Evolutionary conservation across 2,113 vertebrate genomes (phyloP), one percentile per base, ranked within the genome.

Genomic region (Etheostoma cragini): DNA sequence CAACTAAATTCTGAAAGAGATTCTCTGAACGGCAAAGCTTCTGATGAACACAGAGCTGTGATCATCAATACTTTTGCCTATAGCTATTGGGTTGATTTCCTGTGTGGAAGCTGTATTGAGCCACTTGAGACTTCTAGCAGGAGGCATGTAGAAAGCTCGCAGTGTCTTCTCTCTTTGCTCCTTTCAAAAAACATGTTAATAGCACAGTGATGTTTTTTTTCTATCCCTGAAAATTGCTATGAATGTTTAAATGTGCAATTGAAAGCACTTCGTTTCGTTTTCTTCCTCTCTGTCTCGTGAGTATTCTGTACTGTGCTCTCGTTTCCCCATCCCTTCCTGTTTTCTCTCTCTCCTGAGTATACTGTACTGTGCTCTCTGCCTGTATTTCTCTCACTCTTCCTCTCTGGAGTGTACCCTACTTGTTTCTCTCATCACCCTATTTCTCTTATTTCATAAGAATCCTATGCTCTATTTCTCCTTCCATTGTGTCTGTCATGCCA

Each of bases 221-320:
- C 4, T 3, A 16, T 52, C 38, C 57, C 72, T 7, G 7, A 81
- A 81, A 42, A 82, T 22, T 57, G 49, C 22, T 8, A 86, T 84
- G 66, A 84, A 90, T 80, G 57, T 79, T 86, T 56, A 81, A 89
- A 80, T 74, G 58, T 80, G 74, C 46, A 83, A 88, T 86, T 87
- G 71, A 87, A 78, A 88, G 85, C 35, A 54, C 7, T 57, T 61
- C 1, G 8, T 42, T 75, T 82, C 72, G 16, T 72, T 72, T 75
- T 76, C 62, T 42, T 35, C 38, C 49, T 26, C 69, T 21, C 26
- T 6, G n/a, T 88, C 78, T 87, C 65, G 0, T 72, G 78, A 80
- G 80, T 26, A 54, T 78, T 61, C 53, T 17, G 5, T 21, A 30
- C 63, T 57, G 14, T 42, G 19, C 15, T 69, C 63, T 70, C 22